These are phyloP conservation scores for Lasius fuliginosus DNA, from an alignment of 2,888 invertebrate species.

Conservation along the genomic window DNA sequence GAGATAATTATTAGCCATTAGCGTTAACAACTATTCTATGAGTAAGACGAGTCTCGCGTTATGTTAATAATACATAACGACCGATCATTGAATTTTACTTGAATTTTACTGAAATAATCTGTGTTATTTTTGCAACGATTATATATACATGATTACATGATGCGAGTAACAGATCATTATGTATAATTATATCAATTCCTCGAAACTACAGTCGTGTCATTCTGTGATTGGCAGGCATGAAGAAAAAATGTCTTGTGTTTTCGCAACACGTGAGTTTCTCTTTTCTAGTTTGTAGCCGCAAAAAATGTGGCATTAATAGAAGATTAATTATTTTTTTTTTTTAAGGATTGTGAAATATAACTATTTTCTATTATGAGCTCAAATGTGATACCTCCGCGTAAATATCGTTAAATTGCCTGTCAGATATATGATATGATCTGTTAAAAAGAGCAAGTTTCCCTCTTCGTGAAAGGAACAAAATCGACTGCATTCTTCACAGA, in stretches of 20 bases:
- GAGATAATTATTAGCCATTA: neutral
- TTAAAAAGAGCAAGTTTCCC: neutral
- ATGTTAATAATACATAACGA: neutral
- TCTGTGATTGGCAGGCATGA: neutral
- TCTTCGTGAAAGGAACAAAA: neutral
- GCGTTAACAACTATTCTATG: neutral
- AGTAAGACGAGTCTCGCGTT: neutral
- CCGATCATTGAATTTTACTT: neutral
- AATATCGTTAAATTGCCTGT: neutral
- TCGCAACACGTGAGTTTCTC: neutral
- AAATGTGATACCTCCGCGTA: too few relatives aligned
- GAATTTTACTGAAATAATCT: neutral
- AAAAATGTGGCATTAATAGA: neutral
- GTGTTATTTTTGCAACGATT: neutral
- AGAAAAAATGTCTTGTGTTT: neutral
- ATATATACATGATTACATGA: neutral
- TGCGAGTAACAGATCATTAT: neutral
- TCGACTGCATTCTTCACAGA: constrained; percentile 12
- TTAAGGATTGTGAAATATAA: neutral
- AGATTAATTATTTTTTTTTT: neutral
- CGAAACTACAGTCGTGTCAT: neutral
- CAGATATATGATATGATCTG: neutral
- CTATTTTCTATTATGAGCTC: neutral
- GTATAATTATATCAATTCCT: neutral
- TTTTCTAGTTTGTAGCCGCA: neutral